phyloP scores from a whole-genome alignment of 2,888 invertebrate genomes.

The Alloscopus bannaensis region DNA sequence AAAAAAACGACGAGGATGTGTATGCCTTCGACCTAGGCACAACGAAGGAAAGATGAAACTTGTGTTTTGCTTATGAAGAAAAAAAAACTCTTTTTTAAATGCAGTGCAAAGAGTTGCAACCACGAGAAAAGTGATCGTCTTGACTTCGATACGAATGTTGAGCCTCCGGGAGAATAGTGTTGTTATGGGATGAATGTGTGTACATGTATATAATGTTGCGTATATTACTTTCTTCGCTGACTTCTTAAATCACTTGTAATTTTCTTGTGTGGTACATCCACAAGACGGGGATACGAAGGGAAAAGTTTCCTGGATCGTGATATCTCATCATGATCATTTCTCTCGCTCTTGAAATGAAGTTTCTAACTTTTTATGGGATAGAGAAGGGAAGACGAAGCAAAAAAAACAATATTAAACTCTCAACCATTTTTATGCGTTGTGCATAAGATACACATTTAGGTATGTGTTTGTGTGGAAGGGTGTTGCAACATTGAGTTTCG shows the following conservation, averaged over 20 bases:
- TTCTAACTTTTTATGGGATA: too few species aligned
- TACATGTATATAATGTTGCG: constrained; percentile 31
- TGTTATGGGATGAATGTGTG: too few species aligned
- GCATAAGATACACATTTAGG: background rate
- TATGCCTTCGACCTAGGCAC: too few species aligned
- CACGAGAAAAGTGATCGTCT: constrained; percentile 24
- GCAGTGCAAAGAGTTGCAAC: constrained; percentile 12
- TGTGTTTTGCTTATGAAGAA: too few species aligned
- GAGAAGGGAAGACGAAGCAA: background rate
- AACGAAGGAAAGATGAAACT: too few species aligned
- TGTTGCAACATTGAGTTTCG: constrained; percentile 11
- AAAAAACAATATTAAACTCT: too few species aligned
- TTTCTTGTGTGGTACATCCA: background rate
- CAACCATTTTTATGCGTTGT: too few species aligned
- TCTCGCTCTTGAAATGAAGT: too few species aligned
- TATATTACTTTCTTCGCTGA: constrained; percentile 34
- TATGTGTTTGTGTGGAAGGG: background rate
- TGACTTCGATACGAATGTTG: constrained; percentile 33
- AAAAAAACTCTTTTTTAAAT: too few species aligned
- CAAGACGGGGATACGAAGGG: background rate
- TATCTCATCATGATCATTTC: too few species aligned
- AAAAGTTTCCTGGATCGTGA: too few species aligned
- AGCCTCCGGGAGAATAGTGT: constrained; percentile 55
- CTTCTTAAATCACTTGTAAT: background rate
- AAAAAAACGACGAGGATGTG: constrained; percentile 27